phyloP scores from a whole-genome alignment of 2,888 invertebrate species.

The Caenorhabditis sulstoni region DNA sequence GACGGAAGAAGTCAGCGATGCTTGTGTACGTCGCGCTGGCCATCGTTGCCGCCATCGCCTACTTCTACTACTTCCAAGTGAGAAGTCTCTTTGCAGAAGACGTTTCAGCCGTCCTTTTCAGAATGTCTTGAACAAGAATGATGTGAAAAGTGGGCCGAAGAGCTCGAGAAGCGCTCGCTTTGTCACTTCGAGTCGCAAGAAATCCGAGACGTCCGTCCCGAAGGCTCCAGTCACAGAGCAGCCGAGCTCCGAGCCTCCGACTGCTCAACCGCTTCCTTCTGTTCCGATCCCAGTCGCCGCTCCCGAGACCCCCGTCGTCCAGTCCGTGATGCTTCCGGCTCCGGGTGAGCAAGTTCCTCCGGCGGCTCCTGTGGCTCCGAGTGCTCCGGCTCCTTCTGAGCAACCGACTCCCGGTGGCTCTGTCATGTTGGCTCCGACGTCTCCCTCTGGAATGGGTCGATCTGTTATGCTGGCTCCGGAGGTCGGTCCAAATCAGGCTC shows the following conservation, averaged over 20 bases:
- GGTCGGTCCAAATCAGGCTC: background rate
- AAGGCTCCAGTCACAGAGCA: background rate
- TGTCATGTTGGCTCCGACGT: constrained; percentile 19
- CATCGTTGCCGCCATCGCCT: constrained; percentile 36
- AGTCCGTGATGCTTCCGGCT: background rate
- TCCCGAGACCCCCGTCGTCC: background rate
- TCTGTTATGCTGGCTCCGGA: constrained; percentile 18
- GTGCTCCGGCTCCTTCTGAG: constrained; percentile 9
- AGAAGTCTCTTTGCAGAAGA: background rate
- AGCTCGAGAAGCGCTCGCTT: constrained; percentile 10
- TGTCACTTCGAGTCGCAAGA: background rate
- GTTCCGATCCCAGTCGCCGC: background rate
- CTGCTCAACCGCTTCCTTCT: background rate
- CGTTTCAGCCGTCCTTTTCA: background rate
- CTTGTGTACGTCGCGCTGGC: constrained; percentile 43
- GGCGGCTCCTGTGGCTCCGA: constrained; percentile 2
- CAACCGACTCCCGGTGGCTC: constrained; percentile 24
- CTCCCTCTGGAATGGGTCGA: background rate
- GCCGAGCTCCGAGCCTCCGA: background rate
- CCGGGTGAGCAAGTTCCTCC: background rate
- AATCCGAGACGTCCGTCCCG: background rate
- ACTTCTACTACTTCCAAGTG: constrained; percentile 24
- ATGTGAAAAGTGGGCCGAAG: background rate
- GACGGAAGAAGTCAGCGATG: constrained; percentile 42
- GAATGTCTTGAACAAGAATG: background rate